Percentiles rank a stretch among this genome's conserved stretches.
phyloP scores from a whole-genome alignment of 1,140 invertebrate genomes.

The Fopius arisanus region DNA sequence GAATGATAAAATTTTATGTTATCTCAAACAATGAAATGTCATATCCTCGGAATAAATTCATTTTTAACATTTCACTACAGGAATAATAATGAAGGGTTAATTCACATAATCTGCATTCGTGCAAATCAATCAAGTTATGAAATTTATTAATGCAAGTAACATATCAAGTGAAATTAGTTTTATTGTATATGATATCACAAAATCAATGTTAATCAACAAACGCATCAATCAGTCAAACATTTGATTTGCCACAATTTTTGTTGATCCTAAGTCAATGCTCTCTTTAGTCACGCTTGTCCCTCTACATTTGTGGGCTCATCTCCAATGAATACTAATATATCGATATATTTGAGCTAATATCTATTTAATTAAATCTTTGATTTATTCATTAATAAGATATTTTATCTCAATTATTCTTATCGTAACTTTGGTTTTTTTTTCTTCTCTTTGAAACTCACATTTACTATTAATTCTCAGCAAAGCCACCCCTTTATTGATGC shows the following conservation, averaged over 20 bases:
- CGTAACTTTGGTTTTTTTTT: neutral
- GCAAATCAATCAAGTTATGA: neutral
- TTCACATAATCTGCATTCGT: too few relatives aligned
- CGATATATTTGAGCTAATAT: neutral
- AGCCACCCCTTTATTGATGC: neutral
- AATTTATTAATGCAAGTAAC: neutral
- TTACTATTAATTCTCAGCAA: neutral
- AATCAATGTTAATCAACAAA: slow-evolving; percentile 3
- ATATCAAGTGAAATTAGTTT: neutral
- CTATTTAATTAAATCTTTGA: neutral
- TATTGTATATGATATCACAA: neutral
- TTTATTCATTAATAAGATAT: neutral
- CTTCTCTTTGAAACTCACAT: neutral
- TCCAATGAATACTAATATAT: neutral
- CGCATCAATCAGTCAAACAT: neutral
- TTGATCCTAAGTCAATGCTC: neutral
- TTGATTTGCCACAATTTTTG: neutral
- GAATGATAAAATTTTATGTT: too few relatives aligned
- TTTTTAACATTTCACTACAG: neutral
- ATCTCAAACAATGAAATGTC: too few relatives aligned
- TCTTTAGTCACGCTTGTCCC: neutral
- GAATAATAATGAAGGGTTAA: neutral
- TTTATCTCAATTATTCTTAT: neutral
- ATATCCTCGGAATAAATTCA: too few relatives aligned
- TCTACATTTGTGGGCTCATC: neutral